Percentiles rank a stretch among this genome's conserved stretches.
Evolutionary conservation across 2,888 invertebrate species (phyloP).

Genomic region (Elmis aenea): DNA sequence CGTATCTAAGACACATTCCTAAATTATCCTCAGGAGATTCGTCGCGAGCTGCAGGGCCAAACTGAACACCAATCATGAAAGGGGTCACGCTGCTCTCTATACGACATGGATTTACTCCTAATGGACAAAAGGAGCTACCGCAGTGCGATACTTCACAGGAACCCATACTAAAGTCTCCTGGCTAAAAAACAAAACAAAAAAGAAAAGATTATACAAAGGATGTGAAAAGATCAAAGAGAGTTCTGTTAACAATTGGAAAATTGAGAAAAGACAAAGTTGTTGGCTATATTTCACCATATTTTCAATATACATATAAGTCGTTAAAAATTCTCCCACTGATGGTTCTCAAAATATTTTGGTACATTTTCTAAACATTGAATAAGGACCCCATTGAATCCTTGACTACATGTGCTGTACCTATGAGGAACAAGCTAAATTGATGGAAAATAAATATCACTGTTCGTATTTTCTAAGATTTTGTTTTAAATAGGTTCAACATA

Average conservation of each 20-base stretch:
- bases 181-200: constrained; percentile 45
- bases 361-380: no score
- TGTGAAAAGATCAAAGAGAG: neutral
- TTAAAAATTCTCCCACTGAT: no score
- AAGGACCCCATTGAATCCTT: no score
- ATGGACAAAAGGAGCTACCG: constrained; percentile 66
- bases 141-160: constrained; percentile 77
- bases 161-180: constrained; percentile 54
- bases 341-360: no score
- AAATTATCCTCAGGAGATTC: constrained; percentile 75
- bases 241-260: neutral
- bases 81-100: constrained; percentile 74
- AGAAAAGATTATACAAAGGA: neutral
- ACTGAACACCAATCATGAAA: constrained; percentile 73
- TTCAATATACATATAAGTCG: no score
- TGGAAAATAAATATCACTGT: no score
- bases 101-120: constrained; percentile 51
- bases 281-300: no score
- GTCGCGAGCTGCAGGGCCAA: constrained; percentile 63
- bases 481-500: no score
- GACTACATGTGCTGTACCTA: no score
- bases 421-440: no score
- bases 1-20: constrained; percentile 72
- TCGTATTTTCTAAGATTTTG: no score
- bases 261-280: neutral